These are phyloP conservation scores for Astyanax mexicanus DNA, from an alignment of 2,797 vertebrate species.

Conservation along the genomic window DNA sequence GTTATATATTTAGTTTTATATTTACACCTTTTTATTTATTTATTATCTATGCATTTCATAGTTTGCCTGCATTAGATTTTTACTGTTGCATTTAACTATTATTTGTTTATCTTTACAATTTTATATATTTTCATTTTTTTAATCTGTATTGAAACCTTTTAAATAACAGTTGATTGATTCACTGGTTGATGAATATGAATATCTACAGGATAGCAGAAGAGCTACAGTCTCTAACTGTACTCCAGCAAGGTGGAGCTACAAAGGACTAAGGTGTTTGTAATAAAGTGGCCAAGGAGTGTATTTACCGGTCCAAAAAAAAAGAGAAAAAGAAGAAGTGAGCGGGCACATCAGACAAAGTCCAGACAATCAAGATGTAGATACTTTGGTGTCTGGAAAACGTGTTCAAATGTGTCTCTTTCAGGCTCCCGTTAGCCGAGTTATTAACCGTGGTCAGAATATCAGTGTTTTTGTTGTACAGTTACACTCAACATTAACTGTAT, in stretches of 20 bases:
- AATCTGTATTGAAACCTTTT: too few species aligned
- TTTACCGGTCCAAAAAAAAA: slow-evolving; percentile 35
- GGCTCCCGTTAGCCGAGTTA: slow-evolving; percentile 57
- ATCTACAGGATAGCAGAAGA: neutral
- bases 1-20: too few species aligned
- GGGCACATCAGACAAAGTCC: slow-evolving; percentile 54
- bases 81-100: too few species aligned
- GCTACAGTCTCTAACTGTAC: neutral
- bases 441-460: slow-evolving; percentile 56
- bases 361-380: slow-evolving; percentile 78
- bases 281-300: neutral
- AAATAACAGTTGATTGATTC: too few species aligned
- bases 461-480: slow-evolving; percentile 75
- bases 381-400: slow-evolving; percentile 62
- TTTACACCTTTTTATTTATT: too few species aligned
- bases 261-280: neutral
- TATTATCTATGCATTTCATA: too few species aligned
- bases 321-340: neutral
- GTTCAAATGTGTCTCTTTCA: slow-evolving; percentile 49
- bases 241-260: neutral
- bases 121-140: too few species aligned
- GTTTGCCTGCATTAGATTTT: too few species aligned
- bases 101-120: too few species aligned
- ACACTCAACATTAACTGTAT: slow-evolving; percentile 67
- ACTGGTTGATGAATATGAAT: too few species aligned